Evolutionary conservation across 1,140 invertebrate genomes (phyloP), one percentile per base, ranked within the genome.

Genomic region (Hestina assimilis): DNA sequence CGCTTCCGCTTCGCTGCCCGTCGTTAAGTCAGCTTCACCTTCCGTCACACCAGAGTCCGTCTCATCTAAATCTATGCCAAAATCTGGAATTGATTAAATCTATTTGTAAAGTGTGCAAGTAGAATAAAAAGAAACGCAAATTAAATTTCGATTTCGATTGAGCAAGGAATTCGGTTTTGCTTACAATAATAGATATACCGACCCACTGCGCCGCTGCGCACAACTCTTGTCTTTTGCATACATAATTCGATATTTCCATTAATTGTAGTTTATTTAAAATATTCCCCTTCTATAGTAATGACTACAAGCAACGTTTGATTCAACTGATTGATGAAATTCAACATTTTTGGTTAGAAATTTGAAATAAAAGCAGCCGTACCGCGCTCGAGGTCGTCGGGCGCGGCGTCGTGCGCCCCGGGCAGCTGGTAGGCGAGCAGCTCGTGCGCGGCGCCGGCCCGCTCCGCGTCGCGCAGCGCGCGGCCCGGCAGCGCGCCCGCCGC

Each of bases 401-500:
- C 35, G 23, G 11, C 14, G 12, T 17, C 23, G 31, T 51, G 55
- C 38, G 35, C 41, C 31, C 24, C 53, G 15, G 89, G 89, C 50
- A 87, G 62, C 69, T 90, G 87, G 74, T 90, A 90, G 1, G 83
- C 90, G 69, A 78, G 79, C 33, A 90, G 69, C 41, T 90, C 85
- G 4, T 66, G 69, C 20, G 87, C 84, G 6, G 65, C 72, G 15
- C 70, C 68, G 4, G 73, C 52, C 12, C 68, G 66, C n/a, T 91
- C 61, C 40, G 70, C 69, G 11, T 58, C 61, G 6, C 15, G 77
- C 6, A 82, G 61, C n/a, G 89, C 67, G 38, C 81, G 77, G 2
- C 92, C 92, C 52, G 95, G 92, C 59, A 92, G 91, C 3, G 93
- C 92, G 50, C 91, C 92, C 50, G 90, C 83, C 19, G 95, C 81